These are phyloP conservation scores for Ceraclea dissimilis DNA, from an alignment of 2,888 invertebrate species.

Conservation along the genomic window DNA sequence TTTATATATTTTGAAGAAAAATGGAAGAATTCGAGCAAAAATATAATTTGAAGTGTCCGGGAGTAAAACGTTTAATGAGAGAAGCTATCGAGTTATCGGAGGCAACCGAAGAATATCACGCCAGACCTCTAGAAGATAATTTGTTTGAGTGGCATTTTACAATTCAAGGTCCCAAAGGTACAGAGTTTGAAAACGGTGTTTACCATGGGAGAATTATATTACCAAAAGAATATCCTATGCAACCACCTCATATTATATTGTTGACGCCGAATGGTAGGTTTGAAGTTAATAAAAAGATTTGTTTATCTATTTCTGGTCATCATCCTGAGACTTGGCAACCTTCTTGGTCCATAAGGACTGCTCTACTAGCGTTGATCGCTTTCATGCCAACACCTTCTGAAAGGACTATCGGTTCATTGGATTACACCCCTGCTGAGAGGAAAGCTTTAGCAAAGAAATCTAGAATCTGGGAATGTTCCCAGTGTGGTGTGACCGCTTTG, in stretches of 20 bases:
- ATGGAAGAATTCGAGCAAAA: constrained; percentile 44
- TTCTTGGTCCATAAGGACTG: constrained; percentile 93
- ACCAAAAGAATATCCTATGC: constrained; percentile 95
- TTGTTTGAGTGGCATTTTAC: constrained; percentile 98
- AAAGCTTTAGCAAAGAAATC: constrained; percentile 71
- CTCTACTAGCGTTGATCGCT: constrained; percentile 82
- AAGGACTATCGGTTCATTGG: constrained; percentile 86
- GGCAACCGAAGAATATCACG: constrained; percentile 84
- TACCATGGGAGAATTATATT: constrained; percentile 89
- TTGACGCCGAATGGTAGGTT: constrained; percentile 91
- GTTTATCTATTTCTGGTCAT: constrained; percentile 89
- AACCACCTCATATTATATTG: constrained; percentile 90
- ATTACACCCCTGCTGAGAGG: constrained; percentile 80
- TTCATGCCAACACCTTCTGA: constrained; percentile 90
- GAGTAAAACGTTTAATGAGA: constrained; percentile 88
- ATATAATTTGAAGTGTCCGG: constrained; percentile 55
- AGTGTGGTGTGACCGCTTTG: constrained; percentile 40
- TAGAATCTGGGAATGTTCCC: constrained; percentile 36
- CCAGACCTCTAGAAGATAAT: constrained; percentile 88
- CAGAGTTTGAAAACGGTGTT: constrained; percentile 84
- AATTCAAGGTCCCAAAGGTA: constrained; percentile 78
- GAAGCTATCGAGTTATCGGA: constrained; percentile 82
- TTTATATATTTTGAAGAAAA: neutral
- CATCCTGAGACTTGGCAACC: constrained; percentile 99
- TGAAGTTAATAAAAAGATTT: constrained; percentile 90